Percentiles rank a stretch among this genome's conserved stretches.
These are phyloP conservation scores for Oscheius sp. DNA, from an alignment of 2,888 invertebrate genomes.

Conservation along the genomic window DNA sequence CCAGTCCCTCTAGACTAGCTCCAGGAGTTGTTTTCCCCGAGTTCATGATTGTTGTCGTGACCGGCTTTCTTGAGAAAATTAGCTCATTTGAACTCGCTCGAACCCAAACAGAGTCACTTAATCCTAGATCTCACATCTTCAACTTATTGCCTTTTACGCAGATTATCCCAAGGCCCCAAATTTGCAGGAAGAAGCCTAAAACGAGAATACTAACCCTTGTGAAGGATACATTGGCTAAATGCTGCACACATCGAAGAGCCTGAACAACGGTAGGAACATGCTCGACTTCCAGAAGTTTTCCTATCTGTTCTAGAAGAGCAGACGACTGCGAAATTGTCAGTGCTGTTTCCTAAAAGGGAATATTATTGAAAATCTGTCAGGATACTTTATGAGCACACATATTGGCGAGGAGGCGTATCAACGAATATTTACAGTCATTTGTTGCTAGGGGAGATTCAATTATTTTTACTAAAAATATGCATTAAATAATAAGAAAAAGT, in stretches of 20 bases:
- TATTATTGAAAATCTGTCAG: background rate
- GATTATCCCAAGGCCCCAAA: no score
- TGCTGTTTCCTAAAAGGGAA: constrained; percentile 51
- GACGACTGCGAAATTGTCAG: constrained; percentile 19
- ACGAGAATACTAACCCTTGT: constrained; percentile 44
- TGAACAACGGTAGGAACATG: constrained; percentile 43
- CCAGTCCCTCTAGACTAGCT: no score
- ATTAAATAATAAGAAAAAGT: background rate
- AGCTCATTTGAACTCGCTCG: no score
- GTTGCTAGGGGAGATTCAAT: constrained; percentile 50
- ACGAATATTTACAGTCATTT: constrained; percentile 44
- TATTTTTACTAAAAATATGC: constrained; percentile 48
- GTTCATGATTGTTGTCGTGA: no score
- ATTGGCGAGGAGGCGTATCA: constrained; percentile 61
- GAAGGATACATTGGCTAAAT: constrained; percentile 43
- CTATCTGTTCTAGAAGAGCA: constrained; percentile 40
- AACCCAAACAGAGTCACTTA: no score
- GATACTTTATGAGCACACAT: constrained; percentile 58
- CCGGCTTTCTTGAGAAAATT: no score
- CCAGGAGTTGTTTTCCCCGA: no score
- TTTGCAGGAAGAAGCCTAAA: background rate
- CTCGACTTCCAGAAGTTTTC: constrained; percentile 44
- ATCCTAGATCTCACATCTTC: no score
- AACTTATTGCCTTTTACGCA: no score
- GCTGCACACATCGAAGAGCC: constrained; percentile 44